Conservation (phyloP, 1,140 invertebrate species). For the Zaprionus ghesquierei region DNA sequence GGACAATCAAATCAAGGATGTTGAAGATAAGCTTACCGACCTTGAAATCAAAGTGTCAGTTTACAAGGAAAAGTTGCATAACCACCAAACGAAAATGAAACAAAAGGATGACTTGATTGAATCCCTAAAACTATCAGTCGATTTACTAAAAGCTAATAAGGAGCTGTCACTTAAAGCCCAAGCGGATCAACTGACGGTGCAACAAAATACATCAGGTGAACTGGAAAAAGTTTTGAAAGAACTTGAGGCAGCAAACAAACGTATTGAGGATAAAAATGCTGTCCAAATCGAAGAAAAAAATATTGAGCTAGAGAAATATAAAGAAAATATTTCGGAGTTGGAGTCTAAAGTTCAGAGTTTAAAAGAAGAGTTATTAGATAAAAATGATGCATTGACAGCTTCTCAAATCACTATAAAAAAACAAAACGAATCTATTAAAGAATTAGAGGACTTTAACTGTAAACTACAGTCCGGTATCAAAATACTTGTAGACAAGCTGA, state of each 20-base stretch:
- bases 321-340: background rate
- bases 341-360: background rate
- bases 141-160: background rate
- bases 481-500: no score
- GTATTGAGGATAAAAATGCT: background rate
- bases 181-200: background rate
- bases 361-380: background rate
- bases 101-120: background rate
- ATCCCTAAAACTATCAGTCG: background rate
- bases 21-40: background rate
- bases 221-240: background rate
- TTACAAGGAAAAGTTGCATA: background rate
- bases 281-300: background rate
- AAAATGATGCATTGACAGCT: background rate
- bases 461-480: no score
- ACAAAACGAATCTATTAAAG: no score
- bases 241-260: background rate
- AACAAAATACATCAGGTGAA: background rate
- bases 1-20: background rate
- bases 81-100: background rate
- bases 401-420: no score
- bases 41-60: slow-evolving; percentile 2
- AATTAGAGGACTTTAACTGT: background rate
- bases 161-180: background rate
- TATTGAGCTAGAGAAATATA: background rate